Evolutionary conservation across 2,888 invertebrate species (phyloP).

Genomic region (Oeneis ivallda): DNA sequence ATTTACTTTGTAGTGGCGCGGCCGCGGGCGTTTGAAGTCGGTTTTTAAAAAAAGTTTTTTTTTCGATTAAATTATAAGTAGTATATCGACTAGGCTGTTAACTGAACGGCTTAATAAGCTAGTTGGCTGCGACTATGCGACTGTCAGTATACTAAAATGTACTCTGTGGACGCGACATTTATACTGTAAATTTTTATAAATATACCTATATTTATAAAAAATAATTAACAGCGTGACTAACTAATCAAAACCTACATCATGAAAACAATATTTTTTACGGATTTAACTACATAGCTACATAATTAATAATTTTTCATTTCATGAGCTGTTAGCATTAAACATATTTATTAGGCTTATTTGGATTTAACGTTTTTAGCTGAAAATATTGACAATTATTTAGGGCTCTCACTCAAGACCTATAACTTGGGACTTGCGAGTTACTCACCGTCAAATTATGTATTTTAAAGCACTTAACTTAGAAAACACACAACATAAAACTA

Average conservation of each 20-base stretch:
- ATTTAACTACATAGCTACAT: not conserved
- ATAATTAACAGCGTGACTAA: no score
- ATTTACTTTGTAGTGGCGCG: no score
- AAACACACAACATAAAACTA: slow-evolving; percentile 55
- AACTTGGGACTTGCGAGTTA: slow-evolving; percentile 38
- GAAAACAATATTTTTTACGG: not conserved
- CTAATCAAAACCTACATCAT: not conserved
- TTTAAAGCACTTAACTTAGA: slow-evolving; percentile 49
- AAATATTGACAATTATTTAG: slow-evolving; percentile 2
- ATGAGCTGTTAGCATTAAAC: not conserved
- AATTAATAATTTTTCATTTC: not conserved
- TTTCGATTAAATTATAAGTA: no score
- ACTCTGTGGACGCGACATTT: no score
- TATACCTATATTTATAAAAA: no score
- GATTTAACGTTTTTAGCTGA: not conserved
- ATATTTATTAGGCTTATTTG: not conserved
- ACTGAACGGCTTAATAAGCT: no score
- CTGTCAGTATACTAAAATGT: no score
- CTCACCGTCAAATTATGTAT: slow-evolving; percentile 60
- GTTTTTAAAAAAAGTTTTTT: no score
- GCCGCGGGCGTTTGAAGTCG: no score
- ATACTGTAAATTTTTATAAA: no score
- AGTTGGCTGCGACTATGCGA: no score
- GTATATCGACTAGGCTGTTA: no score
- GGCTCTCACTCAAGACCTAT: not conserved